Percentiles rank a stretch among this genome's conserved stretches.
These are phyloP conservation scores for Hydropotes inermis DNA, from an alignment of 2,113 vertebrate genomes.

Conservation along the genomic window DNA sequence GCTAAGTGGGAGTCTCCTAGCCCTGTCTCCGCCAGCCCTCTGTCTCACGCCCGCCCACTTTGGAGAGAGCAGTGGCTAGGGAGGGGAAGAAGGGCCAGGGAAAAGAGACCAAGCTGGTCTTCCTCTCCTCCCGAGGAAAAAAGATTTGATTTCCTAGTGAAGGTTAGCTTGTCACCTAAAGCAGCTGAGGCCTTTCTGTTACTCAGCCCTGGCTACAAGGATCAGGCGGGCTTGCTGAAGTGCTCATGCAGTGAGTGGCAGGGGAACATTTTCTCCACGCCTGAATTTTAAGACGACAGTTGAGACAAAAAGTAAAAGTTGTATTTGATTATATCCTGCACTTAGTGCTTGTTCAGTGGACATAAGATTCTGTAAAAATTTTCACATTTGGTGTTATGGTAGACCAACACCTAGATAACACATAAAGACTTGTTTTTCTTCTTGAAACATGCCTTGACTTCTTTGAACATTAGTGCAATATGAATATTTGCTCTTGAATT, in stretches of 20 bases:
- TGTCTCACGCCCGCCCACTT: background rate
- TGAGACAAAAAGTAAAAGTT: background rate
- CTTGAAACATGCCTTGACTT: background rate
- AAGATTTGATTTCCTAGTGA: background rate
- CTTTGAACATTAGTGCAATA: background rate
- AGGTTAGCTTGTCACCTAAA: background rate
- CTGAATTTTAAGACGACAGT: background rate
- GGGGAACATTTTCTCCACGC: background rate
- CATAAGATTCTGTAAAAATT: background rate
- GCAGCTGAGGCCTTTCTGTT: background rate
- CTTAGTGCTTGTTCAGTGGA: background rate
- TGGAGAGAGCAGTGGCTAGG: background rate
- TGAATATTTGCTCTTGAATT: background rate
- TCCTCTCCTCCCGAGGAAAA: background rate
- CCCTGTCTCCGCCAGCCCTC: background rate
- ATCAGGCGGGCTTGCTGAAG: background rate
- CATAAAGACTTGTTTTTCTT: background rate
- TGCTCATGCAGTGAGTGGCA: background rate
- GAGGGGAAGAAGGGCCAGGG: background rate
- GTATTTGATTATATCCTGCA: background rate
- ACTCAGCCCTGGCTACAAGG: background rate
- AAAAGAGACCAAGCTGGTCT: background rate
- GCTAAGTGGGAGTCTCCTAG: background rate
- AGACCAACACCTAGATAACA: background rate
- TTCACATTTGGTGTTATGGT: background rate